Percentiles rank a stretch among this genome's conserved stretches.
Evolutionary conservation across 2,797 vertebrate genomes (phyloP).

Genomic region (Taeniopygia guttata): DNA sequence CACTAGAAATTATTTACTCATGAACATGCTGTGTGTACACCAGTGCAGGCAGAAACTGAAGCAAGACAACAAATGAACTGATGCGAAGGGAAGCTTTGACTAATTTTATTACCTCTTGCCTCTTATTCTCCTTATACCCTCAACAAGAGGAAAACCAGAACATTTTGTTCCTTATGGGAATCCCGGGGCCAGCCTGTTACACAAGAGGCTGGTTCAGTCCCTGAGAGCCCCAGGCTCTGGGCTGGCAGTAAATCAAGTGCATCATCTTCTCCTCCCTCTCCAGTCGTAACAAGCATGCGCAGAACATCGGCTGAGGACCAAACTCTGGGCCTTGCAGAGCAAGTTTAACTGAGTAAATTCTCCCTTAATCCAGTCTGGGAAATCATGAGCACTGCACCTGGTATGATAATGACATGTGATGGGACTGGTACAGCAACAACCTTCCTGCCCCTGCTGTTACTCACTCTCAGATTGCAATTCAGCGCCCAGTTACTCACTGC

Average conservation of each 20-base stretch:
- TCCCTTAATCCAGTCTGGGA: not conserved
- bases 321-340: constrained; percentile 19
- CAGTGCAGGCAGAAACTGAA: not conserved
- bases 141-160: not conserved
- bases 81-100: not conserved
- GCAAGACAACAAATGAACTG: not conserved
- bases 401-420: constrained; percentile 41
- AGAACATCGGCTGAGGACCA: not conserved
- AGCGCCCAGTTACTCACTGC: not conserved
- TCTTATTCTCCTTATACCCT: not conserved
- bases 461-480: not conserved
- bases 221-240: not conserved
- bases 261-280: not conserved
- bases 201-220: not conserved
- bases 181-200: not conserved
- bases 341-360: constrained; percentile 16
- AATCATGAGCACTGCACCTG: constrained; percentile 19
- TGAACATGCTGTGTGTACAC: not conserved
- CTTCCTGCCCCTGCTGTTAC: not conserved
- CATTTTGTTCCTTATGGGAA: not conserved
- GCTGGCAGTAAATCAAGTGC: not conserved
- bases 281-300: not conserved
- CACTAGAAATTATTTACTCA: not conserved
- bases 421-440: constrained; percentile 30
- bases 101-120: not conserved